Percentiles rank a stretch among this genome's conserved stretches.
These are phyloP conservation scores for Drosophila seguyi DNA, from an alignment of 1,140 invertebrate genomes.

Conservation along the genomic window DNA sequence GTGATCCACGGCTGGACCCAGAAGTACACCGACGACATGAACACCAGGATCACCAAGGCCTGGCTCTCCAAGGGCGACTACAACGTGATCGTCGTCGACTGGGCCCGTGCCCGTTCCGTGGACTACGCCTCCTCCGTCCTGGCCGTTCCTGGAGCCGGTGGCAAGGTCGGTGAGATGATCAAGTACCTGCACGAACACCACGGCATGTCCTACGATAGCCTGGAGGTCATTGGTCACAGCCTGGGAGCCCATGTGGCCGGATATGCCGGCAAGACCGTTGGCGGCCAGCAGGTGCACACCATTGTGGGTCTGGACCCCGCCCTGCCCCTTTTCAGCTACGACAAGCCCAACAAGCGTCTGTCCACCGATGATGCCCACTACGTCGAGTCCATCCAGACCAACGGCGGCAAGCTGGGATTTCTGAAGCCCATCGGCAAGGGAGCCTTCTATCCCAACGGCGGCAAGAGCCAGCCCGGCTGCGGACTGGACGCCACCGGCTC, in stretches of 20 bases:
- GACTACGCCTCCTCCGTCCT: slow-evolving; percentile 85
- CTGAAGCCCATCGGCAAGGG: slow-evolving; percentile 85
- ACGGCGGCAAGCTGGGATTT: slow-evolving; percentile 86
- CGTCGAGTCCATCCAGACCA: slow-evolving; percentile 87
- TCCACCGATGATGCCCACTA: slow-evolving; percentile 81
- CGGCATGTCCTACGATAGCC: slow-evolving; percentile 63
- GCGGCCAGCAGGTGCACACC: slow-evolving; percentile 52
- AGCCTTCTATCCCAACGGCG: slow-evolving; percentile 86
- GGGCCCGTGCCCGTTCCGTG: slow-evolving; percentile 84
- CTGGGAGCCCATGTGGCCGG: slow-evolving; percentile 86
- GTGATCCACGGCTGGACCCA: slow-evolving; percentile 76
- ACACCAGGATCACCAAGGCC: slow-evolving; percentile 74
- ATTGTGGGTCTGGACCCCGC: slow-evolving; percentile 86
- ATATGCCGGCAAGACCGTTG: slow-evolving; percentile 85
- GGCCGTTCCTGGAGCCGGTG: slow-evolving; percentile 86
- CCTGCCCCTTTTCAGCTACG: slow-evolving; percentile 77
- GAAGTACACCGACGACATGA: slow-evolving; percentile 56
- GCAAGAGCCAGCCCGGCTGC: slow-evolving; percentile 87
- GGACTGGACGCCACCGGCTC: slow-evolving; percentile 70
- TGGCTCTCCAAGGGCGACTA: slow-evolving; percentile 85
- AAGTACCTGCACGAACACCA: slow-evolving; percentile 61
- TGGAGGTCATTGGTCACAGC: slow-evolving; percentile 70
- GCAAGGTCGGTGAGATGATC: slow-evolving; percentile 67
- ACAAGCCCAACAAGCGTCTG: slow-evolving; percentile 72
- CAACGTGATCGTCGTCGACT: slow-evolving; percentile 87